Conservation (phyloP, 2,888 invertebrate species). For the Watsonalla cultraria region DNA sequence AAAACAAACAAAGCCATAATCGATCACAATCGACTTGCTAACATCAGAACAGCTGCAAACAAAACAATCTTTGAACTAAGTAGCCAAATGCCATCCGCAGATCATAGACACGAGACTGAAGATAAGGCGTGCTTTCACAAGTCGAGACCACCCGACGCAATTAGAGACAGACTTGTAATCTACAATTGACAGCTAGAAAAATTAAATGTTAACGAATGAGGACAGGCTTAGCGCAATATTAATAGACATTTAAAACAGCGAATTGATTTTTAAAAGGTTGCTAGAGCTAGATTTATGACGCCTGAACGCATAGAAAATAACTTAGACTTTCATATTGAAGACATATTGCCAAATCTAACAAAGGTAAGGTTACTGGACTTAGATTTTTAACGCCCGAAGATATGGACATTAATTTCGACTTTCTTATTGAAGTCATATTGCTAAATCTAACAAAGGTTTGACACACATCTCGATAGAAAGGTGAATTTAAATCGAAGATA, state of each 20-base stretch:
- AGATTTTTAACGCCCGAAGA: background rate
- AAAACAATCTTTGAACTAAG: conserved; percentile 22
- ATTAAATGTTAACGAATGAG: conserved; percentile 16
- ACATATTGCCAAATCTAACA: conserved; percentile 1
- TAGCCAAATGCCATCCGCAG: conserved; percentile 38
- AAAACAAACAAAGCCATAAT: background rate
- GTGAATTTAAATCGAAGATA: too few species aligned
- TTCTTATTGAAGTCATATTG: too few species aligned
- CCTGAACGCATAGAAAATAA: conserved; percentile 3
- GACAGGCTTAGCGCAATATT: conserved; percentile 6
- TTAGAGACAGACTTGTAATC: conserved; percentile 30
- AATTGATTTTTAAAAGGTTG: background rate
- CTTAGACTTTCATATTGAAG: too few species aligned
- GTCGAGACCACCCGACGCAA: conserved; percentile 26
- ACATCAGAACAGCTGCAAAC: conserved; percentile 9
- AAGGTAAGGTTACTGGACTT: background rate
- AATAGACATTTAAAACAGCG: conserved; percentile 1
- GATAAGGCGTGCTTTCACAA: conserved; percentile 42
- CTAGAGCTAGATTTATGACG: background rate
- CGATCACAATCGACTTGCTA: background rate
- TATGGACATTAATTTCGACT: conserved; percentile 2
- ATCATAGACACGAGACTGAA: conserved; percentile 39
- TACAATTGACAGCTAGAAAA: conserved; percentile 30
- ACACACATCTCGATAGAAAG: too few species aligned
- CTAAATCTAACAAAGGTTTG: conserved; percentile 1